phyloP scores from a whole-genome alignment of 1,140 invertebrate species.

The Ceratina calcarata region DNA sequence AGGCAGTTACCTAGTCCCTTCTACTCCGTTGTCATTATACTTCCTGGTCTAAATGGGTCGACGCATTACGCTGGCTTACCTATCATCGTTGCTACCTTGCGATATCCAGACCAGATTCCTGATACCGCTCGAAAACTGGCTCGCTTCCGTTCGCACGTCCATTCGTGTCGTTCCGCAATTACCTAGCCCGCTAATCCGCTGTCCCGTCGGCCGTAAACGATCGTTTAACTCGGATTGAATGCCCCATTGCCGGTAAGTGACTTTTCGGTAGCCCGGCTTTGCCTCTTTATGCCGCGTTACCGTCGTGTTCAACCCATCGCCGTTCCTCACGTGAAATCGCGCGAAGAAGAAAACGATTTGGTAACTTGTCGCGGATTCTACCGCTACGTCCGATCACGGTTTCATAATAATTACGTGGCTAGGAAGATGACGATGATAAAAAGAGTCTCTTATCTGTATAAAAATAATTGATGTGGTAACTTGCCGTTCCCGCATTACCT shows the following conservation, averaged over 20 bases:
- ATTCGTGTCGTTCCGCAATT: constrained; percentile 42
- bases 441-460: too few relatives aligned
- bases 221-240: constrained; percentile 48
- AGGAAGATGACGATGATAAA: too few relatives aligned
- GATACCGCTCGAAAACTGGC: constrained; percentile 64
- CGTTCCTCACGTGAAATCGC: not conserved
- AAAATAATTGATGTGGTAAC: too few relatives aligned
- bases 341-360: not conserved
- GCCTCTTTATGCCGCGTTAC: not conserved
- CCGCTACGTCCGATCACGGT: too few relatives aligned
- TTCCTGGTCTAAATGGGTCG: constrained; percentile 71
- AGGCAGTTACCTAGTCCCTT: not conserved
- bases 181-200: constrained; percentile 47
- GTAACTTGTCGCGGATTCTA: not conserved
- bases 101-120: constrained; percentile 46
- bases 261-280: constrained; percentile 14
- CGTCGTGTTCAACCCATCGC: not conserved
- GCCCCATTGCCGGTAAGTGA: constrained; percentile 49
- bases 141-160: constrained; percentile 29
- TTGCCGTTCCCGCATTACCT: too few relatives aligned
- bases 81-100: constrained; percentile 58
- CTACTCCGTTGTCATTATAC: constrained; percentile 61
- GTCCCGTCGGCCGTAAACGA: constrained; percentile 56
- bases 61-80: constrained; percentile 69
- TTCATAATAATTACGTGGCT: too few relatives aligned